phyloP scores from a whole-genome alignment of 2,113 vertebrate genomes.

The Gambusia holbrooki region DNA sequence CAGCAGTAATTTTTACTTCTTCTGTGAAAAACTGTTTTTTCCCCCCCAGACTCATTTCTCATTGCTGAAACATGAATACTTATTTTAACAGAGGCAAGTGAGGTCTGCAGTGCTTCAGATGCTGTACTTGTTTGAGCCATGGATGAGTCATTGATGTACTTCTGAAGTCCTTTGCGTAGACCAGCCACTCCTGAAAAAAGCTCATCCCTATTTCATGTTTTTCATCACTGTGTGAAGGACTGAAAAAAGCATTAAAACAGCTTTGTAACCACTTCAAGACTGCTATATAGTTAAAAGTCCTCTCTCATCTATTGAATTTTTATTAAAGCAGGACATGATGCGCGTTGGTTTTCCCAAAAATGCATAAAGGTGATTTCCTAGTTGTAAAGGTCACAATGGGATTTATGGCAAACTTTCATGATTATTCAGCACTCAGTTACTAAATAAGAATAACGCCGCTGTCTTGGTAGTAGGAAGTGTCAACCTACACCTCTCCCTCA shows the following conservation, averaged over 20 bases:
- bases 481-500: neutral
- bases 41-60: too few species aligned
- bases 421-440: too few species aligned
- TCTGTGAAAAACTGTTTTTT: too few species aligned
- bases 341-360: neutral
- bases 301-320: neutral
- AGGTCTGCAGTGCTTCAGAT: neutral
- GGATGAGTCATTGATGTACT: neutral
- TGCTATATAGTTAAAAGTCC: neutral
- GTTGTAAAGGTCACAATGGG: neutral
- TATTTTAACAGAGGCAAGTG: neutral
- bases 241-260: neutral
- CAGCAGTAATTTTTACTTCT: too few species aligned
- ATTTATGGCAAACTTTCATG: neutral
- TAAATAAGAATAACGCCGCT: neutral
- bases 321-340: neutral
- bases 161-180: constrained; percentile 3
- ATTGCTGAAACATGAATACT: neutral
- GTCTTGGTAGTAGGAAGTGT: neutral
- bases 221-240: neutral
- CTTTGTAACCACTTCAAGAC: neutral
- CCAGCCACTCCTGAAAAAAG: neutral
- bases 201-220: neutral
- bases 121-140: neutral
- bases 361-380: neutral